Evolutionary conservation across 2,888 invertebrate genomes (phyloP).

Genomic region (Lochmaea crataegi): DNA sequence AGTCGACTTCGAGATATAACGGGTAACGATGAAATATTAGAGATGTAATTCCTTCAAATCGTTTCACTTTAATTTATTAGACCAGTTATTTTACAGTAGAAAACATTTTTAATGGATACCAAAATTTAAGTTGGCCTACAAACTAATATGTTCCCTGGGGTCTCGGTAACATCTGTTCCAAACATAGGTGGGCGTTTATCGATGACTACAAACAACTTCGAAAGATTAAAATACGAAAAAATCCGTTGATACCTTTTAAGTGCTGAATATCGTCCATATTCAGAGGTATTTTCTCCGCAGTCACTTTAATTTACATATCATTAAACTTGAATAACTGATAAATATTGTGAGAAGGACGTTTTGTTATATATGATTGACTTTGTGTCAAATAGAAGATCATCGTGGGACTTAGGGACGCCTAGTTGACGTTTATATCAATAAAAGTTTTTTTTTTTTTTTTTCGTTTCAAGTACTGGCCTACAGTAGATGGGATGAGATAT

Average conservation of each 20-base stretch:
- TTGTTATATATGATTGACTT: conserved; percentile 2
- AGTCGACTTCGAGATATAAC: conserved; percentile 4
- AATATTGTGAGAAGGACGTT: not conserved
- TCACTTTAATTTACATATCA: conserved; percentile 11
- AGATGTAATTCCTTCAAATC: not conserved
- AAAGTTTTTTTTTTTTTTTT: too few species aligned
- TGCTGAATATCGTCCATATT: conserved; percentile 2
- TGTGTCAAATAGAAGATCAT: not conserved
- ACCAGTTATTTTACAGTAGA: too few species aligned
- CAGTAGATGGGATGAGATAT: not conserved
- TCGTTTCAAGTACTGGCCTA: not conserved
- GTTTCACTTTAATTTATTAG: not conserved
- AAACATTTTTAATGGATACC: too few species aligned
- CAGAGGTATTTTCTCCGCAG: not conserved
- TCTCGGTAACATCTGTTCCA: conserved; percentile 1
- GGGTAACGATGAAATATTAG: conserved; percentile 13
- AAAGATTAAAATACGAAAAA: conserved; percentile 6
- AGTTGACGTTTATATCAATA: too few species aligned
- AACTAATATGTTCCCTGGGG: conserved; percentile 7
- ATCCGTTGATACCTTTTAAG: not conserved
- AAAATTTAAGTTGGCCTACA: conserved; percentile 3
- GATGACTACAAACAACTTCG: not conserved
- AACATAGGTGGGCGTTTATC: not conserved
- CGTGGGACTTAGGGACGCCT: not conserved
- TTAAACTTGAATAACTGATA: conserved; percentile 7